Percentiles rank a stretch among this genome's conserved stretches.
Conservation (phyloP, 2,888 invertebrate species). For the Conus canariensis region DNA sequence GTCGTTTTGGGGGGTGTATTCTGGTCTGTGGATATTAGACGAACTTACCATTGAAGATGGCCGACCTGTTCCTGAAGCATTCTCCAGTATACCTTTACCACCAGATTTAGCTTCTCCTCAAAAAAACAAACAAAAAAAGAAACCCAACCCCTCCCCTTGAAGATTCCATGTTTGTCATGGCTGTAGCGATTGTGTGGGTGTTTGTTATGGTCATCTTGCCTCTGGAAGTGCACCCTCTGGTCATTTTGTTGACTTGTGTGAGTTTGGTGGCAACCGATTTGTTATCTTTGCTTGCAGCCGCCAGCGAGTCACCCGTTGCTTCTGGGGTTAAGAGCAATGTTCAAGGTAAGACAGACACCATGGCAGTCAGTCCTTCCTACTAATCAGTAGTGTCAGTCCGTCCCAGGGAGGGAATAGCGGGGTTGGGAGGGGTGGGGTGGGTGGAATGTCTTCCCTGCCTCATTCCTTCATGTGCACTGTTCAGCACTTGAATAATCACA, state of each 20-base stretch:
- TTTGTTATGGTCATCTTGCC: too few relatives aligned
- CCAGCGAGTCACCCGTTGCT: constrained; percentile 32
- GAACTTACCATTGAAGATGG: too few relatives aligned
- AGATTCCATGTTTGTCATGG: too few relatives aligned
- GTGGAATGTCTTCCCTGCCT: background rate
- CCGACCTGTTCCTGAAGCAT: too few relatives aligned
- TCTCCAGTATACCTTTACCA: too few relatives aligned
- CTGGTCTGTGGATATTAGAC: too few relatives aligned
- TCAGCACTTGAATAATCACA: background rate
- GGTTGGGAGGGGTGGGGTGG: background rate
- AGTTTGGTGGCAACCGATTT: constrained; percentile 40
- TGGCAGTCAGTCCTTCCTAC: background rate
- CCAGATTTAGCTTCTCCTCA: too few relatives aligned
- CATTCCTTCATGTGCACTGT: constrained; percentile 9
- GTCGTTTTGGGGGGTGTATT: too few relatives aligned
- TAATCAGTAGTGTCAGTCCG: background rate
- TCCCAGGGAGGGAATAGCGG: background rate
- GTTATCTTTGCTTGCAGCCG: constrained; percentile 42
- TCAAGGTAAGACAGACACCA: constrained; percentile 35
- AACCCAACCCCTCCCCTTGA: too few relatives aligned
- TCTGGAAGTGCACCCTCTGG: constrained; percentile 2
- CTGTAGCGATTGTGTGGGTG: too few relatives aligned
- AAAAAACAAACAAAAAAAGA: too few relatives aligned
- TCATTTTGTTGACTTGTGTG: constrained; percentile 17
- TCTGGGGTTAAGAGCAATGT: constrained; percentile 44